A percentile compares a stretch with the other conserved stretches of the same genome.
Evolutionary conservation across 2,888 invertebrate genomes (phyloP).

Genomic region (Tetanocera ferruginea): DNA sequence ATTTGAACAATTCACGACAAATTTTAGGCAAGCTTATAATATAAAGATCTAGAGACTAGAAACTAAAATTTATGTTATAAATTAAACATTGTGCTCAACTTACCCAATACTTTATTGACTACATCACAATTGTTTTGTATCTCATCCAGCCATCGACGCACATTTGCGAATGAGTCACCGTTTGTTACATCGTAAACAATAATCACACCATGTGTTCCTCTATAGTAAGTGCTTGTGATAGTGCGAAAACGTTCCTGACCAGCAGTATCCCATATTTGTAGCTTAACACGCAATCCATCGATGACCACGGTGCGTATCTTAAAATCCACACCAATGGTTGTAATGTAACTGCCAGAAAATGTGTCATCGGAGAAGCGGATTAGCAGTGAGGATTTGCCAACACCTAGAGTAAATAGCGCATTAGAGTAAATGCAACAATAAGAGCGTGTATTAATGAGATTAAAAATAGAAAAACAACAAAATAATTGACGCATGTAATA

Average conservation of each 20-base stretch:
- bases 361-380: conserved; percentile 98
- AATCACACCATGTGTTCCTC: conserved; percentile 99
- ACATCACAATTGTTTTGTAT: conserved; percentile 99
- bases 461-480: conserved; percentile 4
- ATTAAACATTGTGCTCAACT: conserved; percentile 49
- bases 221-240: conserved; percentile 98
- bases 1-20: too few relatives aligned
- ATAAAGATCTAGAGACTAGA: too few relatives aligned
- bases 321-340: conserved; percentile 99
- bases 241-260: conserved; percentile 98
- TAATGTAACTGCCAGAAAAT: conserved; percentile 97
- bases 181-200: conserved; percentile 99
- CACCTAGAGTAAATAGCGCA: conserved; percentile 78
- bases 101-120: conserved; percentile 96
- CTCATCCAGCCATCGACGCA: conserved; percentile 98
- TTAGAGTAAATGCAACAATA: conserved; percentile 4
- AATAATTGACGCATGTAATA: not conserved
- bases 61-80: too few relatives aligned
- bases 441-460: conserved; percentile 17
- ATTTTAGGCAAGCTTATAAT: too few relatives aligned
- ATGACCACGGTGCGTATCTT: conserved; percentile 97
- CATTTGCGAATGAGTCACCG: conserved; percentile 99
- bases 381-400: conserved; percentile 97
- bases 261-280: conserved; percentile 99
- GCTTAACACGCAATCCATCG: conserved; percentile 90